phyloP scores from a whole-genome alignment of 2,113 vertebrate species.

The Zosterops japonicus region DNA sequence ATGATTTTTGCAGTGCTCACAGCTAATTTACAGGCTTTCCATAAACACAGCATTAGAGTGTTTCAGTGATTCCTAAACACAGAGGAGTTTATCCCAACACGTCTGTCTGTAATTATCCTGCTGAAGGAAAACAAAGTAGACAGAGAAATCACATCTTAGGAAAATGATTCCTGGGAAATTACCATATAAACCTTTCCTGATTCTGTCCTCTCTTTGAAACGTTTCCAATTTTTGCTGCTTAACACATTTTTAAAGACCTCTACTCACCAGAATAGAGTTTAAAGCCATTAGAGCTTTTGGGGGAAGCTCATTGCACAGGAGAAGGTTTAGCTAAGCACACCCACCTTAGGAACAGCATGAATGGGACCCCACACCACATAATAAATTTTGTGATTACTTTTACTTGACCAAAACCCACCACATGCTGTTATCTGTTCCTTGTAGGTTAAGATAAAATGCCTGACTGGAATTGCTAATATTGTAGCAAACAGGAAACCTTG shows the following conservation, averaged over 20 bases:
- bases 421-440: background rate
- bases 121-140: constrained; percentile 11
- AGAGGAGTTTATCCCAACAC: constrained; percentile 27
- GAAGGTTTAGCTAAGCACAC: background rate
- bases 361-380: background rate
- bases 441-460: background rate
- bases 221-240: background rate
- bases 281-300: background rate
- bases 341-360: background rate
- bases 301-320: background rate
- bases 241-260: background rate
- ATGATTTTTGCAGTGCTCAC: constrained; percentile 1
- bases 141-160: constrained; percentile 2
- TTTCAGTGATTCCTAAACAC: constrained; percentile 28
- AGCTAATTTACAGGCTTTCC: constrained; percentile 47
- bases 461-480: background rate
- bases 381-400: background rate
- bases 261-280: background rate
- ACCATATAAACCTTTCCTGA: background rate
- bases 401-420: background rate
- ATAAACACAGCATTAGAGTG: constrained; percentile 15
- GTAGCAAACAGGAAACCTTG: background rate
- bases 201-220: background rate
- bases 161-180: constrained; percentile 13
- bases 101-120: constrained; percentile 26